These are phyloP conservation scores for Podabrus alpinus DNA, from an alignment of 2,888 invertebrate genomes.

Conservation along the genomic window DNA sequence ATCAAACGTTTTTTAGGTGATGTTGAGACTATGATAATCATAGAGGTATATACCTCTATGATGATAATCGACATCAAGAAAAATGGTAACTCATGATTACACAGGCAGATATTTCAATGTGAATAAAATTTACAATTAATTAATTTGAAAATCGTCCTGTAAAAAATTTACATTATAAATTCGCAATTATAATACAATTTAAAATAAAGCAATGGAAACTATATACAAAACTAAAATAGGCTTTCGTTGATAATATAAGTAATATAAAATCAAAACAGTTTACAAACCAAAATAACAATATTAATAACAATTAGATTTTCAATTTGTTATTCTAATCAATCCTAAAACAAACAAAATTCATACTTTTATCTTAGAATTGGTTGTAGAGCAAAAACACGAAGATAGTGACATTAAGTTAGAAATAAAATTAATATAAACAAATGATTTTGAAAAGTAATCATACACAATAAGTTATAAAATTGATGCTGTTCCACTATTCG, in stretches of 20 bases:
- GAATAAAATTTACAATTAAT: neutral
- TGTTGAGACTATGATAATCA: neutral
- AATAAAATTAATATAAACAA: neutral
- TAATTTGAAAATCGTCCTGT: neutral
- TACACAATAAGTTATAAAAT: neutral
- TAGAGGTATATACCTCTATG: no score
- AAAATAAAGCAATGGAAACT: neutral
- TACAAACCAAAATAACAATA: constrained; percentile 2
- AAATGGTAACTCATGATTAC: neutral
- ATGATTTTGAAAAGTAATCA: neutral
- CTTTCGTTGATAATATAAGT: neutral
- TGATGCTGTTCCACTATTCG: neutral
- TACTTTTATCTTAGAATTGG: neutral
- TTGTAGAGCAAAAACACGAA: neutral
- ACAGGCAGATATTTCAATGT: neutral
- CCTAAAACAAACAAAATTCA: neutral
- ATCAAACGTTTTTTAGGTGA: neutral
- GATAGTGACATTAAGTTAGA: neutral
- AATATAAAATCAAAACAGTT: neutral
- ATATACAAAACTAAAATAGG: constrained; percentile 4
- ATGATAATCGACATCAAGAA: neutral
- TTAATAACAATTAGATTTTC: neutral
- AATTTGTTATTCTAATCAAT: neutral
- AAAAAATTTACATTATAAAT: neutral
- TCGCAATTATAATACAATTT: neutral